Evolutionary conservation across 2,888 invertebrate genomes (phyloP).

Genomic region (Chromoteleia sp.): DNA sequence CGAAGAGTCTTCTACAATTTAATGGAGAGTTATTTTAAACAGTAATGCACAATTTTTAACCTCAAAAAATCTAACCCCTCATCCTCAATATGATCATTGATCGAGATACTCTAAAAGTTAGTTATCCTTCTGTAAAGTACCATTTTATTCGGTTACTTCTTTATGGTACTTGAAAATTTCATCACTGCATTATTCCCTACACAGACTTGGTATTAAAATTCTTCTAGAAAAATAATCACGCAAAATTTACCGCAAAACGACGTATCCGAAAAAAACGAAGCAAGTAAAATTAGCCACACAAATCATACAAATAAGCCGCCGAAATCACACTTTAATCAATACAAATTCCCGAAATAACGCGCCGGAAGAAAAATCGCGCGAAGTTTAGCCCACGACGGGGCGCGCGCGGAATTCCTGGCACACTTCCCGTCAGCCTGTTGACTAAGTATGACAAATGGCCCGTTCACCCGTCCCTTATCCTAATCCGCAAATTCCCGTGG

Average conservation of each 20-base stretch:
- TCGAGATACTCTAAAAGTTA: no score
- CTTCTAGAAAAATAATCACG: no score
- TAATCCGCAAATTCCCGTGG: conserved; percentile 61
- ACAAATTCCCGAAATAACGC: conserved; percentile 31
- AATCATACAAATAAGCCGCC: conserved; percentile 23
- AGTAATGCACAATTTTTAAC: no score
- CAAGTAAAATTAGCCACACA: not conserved
- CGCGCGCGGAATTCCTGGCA: conserved; percentile 31
- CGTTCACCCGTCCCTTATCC: conserved; percentile 49
- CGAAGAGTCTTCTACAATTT: no score
- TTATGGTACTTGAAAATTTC: no score
- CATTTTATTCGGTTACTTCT: no score
- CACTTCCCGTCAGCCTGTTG: conserved; percentile 56
- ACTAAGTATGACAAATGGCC: conserved; percentile 66
- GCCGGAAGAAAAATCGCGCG: conserved; percentile 28
- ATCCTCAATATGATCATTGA: no score
- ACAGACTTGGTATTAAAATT: no score
- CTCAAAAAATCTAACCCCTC: no score
- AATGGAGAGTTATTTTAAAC: no score
- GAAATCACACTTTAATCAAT: conserved; percentile 39
- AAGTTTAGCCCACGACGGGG: conserved; percentile 19
- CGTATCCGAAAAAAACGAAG: not conserved
- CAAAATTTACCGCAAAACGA: not conserved
- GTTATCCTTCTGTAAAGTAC: no score
- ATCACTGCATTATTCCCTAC: no score